Base-by-base conservation (phyloP, 2,113 vertebrate genomes). In the Planiliza haematocheilus region DNA sequence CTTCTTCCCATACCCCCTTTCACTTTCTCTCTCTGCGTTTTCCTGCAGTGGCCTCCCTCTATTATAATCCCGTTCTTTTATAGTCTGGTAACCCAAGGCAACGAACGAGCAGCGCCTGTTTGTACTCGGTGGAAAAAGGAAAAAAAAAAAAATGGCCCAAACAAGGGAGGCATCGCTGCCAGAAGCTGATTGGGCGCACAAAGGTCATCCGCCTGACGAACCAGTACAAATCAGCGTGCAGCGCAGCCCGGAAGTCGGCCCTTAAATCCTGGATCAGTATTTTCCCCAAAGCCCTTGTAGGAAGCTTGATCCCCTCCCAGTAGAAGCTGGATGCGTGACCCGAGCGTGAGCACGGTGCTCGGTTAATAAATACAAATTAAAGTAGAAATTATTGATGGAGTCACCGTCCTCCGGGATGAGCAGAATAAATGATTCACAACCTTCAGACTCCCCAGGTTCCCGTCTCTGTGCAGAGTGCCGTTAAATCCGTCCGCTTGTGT, bases 401-500 rank as follows among this genome's bases (percentile, higher is more conserved):
- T 14, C n/a, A 6, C 20, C 2, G 56, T 21, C 42, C 43, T 21
- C 49, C 34, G 11, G 4, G 49, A 16, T 51, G 71, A 79, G 45
- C 3, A 11, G 51, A 76, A 91, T 87, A 83, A 90, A 87, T 91
- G 88, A 94, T 92, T 94, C 90, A 94, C 86, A 74, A 70, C 74
- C 84, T 85, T 80, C 91, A 85, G 86, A 80, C 90, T 89, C 59
- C 74, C 83, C 86, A 74, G 86, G 66, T 89, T 87, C 88, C 86
- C 65, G 81, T 77, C 77, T 81, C 90, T 84, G 76, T 86, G 82
- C 84, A 74, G 92, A 70, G 70, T 77, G 89, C 77, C 58, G 91
- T 93, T 94, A 95, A 95, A 94, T 94, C 85, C 78, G 93, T 90
- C 82, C 77, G 51, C 88, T 62, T 55, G 49, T 63, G 82, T 88